These are phyloP conservation scores for Tribolium castaneum DNA, from an alignment of 1,140 invertebrate species.

Conservation along the genomic window DNA sequence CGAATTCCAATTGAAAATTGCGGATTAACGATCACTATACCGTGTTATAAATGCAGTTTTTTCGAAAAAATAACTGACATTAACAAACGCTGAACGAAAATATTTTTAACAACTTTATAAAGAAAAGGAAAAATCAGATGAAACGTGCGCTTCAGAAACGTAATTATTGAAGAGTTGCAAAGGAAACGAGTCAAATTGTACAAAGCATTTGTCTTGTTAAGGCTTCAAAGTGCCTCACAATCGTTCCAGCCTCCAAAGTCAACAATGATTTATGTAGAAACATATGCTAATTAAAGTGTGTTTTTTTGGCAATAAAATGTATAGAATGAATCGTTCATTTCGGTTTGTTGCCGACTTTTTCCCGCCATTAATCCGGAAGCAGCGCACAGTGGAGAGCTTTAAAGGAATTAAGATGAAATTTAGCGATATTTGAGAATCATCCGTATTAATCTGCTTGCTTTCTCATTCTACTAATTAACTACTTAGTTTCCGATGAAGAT, in stretches of 20 bases:
- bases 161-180: too few relatives aligned
- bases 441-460: constrained; percentile 36
- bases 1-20: too few relatives aligned
- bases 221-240: too few relatives aligned
- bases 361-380: constrained; percentile 4
- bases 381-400: neutral
- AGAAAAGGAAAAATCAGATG: too few relatives aligned
- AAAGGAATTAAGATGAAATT: constrained; percentile 30
- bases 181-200: too few relatives aligned
- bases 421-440: constrained; percentile 16
- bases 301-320: neutral
- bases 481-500: constrained; percentile 47
- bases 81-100: neutral
- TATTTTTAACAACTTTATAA: too few relatives aligned
- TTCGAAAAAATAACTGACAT: neutral
- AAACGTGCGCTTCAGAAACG: too few relatives aligned
- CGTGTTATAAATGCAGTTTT: neutral
- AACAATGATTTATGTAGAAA: too few relatives aligned
- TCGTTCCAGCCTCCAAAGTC: too few relatives aligned
- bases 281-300: neutral
- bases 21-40: too few relatives aligned
- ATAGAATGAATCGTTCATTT: neutral
- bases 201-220: too few relatives aligned
- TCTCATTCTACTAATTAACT: constrained; percentile 49
- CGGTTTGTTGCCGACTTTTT: constrained; percentile 1